Evolutionary conservation across 2,797 vertebrate species (phyloP).

Genomic region (Arremon aurantiirostris): DNA sequence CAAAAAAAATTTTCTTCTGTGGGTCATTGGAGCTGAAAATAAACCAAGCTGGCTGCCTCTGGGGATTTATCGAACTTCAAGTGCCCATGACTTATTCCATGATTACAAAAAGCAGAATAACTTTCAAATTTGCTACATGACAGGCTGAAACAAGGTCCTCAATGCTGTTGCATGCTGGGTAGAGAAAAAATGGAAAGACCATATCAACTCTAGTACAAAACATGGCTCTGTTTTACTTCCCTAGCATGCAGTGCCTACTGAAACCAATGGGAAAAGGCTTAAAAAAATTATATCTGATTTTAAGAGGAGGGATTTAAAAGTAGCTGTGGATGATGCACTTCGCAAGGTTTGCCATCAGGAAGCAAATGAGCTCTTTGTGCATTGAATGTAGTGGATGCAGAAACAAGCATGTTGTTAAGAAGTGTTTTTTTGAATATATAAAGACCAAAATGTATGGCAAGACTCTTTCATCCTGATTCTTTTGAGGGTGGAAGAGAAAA

Average conservation of each 20-base stretch:
- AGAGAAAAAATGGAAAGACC: not conserved
- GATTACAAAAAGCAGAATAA: not conserved
- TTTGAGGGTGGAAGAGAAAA: not conserved
- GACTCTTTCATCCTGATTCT: not conserved
- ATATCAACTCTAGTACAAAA: not conserved
- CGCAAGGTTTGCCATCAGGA: not conserved
- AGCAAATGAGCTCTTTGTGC: not conserved
- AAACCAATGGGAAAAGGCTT: not conserved
- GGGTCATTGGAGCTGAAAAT: slow-evolving; percentile 35
- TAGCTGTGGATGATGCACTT: not conserved
- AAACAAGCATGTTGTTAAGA: not conserved
- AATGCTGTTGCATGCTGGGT: not conserved
- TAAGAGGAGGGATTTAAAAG: not conserved
- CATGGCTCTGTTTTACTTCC: not conserved
- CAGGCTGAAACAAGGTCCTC: not conserved
- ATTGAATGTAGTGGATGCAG: not conserved
- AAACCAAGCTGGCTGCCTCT: not conserved
- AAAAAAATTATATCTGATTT: not conserved
- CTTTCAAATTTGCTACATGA: not conserved
- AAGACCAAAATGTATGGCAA: not conserved
- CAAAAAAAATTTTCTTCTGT: not conserved
- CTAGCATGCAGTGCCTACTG: not conserved
- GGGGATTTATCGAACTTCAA: slow-evolving; percentile 23
- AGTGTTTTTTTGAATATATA: not conserved
- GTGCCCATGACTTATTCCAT: not conserved